Evolutionary conservation across 2,797 vertebrate species (phyloP).

Genomic region (Fistularia commersonii): DNA sequence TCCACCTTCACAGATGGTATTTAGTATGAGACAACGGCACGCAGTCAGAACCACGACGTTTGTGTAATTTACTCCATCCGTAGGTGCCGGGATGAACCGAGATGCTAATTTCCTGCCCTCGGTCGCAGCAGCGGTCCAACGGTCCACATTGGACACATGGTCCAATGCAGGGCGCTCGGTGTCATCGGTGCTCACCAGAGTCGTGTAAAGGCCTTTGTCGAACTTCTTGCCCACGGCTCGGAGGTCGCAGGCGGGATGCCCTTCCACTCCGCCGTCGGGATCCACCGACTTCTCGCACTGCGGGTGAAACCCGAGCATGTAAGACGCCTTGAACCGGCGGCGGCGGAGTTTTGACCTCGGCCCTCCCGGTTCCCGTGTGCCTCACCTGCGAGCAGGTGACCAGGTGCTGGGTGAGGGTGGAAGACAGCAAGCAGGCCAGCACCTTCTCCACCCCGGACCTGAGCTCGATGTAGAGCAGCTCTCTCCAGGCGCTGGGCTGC

Average conservation of each 20-base stretch:
- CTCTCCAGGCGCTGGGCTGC: slow-evolving; percentile 81
- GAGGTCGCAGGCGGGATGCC: slow-evolving; percentile 80
- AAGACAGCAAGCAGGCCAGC: slow-evolving; percentile 82
- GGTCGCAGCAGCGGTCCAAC: too few species aligned
- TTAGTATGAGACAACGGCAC: too few species aligned
- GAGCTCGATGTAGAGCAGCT: slow-evolving; percentile 83
- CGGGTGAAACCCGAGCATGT: slow-evolving; percentile 9
- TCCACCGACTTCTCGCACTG: slow-evolving; percentile 77
- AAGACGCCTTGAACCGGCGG: not conserved
- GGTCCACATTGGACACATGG: too few species aligned
- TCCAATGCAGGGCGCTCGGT: too few species aligned
- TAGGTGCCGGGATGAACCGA: too few species aligned
- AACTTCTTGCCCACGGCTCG: slow-evolving; percentile 84
- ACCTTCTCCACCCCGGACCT: slow-evolving; percentile 84
- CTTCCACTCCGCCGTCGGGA: slow-evolving; percentile 62
- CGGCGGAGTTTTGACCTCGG: not conserved
- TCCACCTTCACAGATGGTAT: too few species aligned
- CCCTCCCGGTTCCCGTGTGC: not conserved
- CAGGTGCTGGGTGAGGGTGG: slow-evolving; percentile 80
- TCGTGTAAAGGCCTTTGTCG: slow-evolving; percentile 84
- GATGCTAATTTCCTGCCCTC: too few species aligned
- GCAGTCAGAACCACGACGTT: too few species aligned
- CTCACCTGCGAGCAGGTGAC: slow-evolving; percentile 83
- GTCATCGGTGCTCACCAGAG: slow-evolving; percentile 76
- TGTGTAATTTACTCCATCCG: too few species aligned